Conservation (phyloP, 2,797 vertebrate species). For the Erpetoichthys calabaricus region DNA sequence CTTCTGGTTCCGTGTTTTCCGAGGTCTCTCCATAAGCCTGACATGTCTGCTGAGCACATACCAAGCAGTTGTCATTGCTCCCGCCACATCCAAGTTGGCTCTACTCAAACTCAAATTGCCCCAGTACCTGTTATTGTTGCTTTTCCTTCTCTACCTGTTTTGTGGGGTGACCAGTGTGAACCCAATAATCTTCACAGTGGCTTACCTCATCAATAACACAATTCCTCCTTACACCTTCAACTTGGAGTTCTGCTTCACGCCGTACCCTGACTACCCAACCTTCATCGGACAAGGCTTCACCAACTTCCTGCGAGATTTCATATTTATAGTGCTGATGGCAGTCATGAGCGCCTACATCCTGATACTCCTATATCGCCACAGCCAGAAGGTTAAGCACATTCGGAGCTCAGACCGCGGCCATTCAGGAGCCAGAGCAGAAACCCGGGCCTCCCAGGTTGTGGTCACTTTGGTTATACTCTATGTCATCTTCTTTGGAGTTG, state of each 20-base stretch:
- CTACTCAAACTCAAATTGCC: background rate
- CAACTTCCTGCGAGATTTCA: background rate
- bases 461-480: background rate
- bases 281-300: too few species aligned
- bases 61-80: background rate
- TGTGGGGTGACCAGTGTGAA: background rate
- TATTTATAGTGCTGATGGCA: background rate
- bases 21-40: background rate
- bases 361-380: background rate
- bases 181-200: too few species aligned
- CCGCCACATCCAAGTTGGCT: background rate
- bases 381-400: background rate
- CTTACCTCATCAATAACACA: too few species aligned
- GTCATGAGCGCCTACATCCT: background rate
- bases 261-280: too few species aligned
- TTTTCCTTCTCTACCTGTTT: background rate
- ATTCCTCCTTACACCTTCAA: too few species aligned
- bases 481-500: background rate
- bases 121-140: background rate
- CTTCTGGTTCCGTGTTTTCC: background rate
- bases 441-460: background rate
- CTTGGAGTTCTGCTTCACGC: too few species aligned
- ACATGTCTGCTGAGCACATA: slow-evolving; percentile 5
- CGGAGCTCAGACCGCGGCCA: background rate
- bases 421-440: background rate